Base-by-base conservation (phyloP, 2,113 vertebrate species). In the Bufo bufo region DNA sequence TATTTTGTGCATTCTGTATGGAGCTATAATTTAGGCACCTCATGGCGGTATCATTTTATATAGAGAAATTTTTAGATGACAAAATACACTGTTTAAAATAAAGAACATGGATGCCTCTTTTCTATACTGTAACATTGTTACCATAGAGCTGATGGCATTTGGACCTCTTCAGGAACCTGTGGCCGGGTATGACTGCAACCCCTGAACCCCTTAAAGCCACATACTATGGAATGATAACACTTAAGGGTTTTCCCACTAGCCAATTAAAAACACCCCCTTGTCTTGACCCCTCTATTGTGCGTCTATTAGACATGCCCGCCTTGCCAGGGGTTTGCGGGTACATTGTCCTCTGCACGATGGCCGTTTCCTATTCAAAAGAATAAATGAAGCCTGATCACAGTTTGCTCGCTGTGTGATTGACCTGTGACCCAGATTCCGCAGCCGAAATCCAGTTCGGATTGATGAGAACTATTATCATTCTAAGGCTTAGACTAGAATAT, bases 361-460 rank as follows among this genome's bases (percentile, higher is more conserved):
- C 77, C 77, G 33, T 79, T 79, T 79, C 33, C 50, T 56, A 56
- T 79, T 79, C 50, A 79, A 33, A 56, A 79, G 77, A 79, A 23
- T 79, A 56, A 79, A 79, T 79, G 77, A 79, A 13, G 47, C 77
- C 77, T 79, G 77, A 56, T 79, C 77, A 19, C 77, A 79, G 77
- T 79, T 79, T 79, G 77, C 77, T 79, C 56, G 56, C 77, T 79
- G 77, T 79, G 77, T 56, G 77, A 79, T 33, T 79, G 77, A 79
- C 77, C 77, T 54, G 77, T 79, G 77, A 79, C 77, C 77, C 50
- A 14, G 11, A 79, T 56, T 56, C 77, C 49, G 23, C 77, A 20
- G 50, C 45, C 45, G 1, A 79, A 23, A 56, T 56, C 77, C 77
- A 79, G n/a, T 20, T 79, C 1, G 19, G 50, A 79, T 79, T 52